A percentile compares a stretch with the other conserved stretches of the same genome.
phyloP scores from a whole-genome alignment of 2,797 vertebrate species.

The Notamacropus eugenii region DNA sequence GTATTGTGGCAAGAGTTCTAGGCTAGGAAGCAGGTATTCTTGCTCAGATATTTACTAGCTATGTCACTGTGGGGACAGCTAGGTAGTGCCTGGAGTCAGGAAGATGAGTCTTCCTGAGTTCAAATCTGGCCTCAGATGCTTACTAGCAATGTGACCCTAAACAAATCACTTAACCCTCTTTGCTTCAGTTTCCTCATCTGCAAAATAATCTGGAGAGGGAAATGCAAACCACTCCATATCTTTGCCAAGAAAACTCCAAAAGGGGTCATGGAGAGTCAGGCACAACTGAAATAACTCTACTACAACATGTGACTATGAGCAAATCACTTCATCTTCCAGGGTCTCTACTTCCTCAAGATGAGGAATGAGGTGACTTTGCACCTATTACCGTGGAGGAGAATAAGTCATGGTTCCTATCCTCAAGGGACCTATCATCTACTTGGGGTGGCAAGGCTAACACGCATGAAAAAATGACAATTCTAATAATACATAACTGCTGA shows the following conservation, averaged over 20 bases:
- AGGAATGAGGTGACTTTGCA: not conserved
- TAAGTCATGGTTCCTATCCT: not conserved
- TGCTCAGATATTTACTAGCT: not conserved
- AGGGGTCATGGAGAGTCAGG: not conserved
- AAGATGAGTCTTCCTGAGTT: not conserved
- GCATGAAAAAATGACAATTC: not conserved
- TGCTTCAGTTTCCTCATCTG: not conserved
- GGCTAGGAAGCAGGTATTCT: not conserved
- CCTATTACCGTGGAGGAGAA: not conserved
- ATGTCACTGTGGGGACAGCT: not conserved
- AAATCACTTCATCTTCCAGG: not conserved
- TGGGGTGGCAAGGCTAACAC: not conserved
- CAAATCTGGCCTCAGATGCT: not conserved
- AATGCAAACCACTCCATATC: not conserved
- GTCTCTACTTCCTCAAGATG: not conserved
- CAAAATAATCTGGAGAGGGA: not conserved
- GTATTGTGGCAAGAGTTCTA: not conserved
- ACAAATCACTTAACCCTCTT: not conserved
- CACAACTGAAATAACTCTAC: not conserved
- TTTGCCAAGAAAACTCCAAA: not conserved
- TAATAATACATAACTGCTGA: not conserved
- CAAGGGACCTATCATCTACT: not conserved
- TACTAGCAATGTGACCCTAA: not conserved
- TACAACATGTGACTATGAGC: not conserved
- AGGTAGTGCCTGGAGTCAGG: not conserved